Conservation (phyloP, 2,113 vertebrate genomes). For the Pipa parva region DNA sequence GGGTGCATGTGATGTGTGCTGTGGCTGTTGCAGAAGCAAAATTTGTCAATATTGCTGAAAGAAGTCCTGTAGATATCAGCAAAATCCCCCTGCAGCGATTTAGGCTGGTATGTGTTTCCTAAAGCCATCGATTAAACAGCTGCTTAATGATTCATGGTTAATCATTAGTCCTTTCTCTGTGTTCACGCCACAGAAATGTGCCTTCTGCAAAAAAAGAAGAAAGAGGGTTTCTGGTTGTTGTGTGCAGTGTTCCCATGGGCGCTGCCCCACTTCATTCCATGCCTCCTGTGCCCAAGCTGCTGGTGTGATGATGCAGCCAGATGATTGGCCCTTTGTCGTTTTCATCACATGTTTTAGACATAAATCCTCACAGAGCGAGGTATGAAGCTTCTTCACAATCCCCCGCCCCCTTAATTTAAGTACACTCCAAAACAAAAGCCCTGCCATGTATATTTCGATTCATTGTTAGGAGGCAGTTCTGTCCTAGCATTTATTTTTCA, state of each 20-base stretch:
- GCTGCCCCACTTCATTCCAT: slow-evolving; percentile 94
- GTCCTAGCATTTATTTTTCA: too few species aligned
- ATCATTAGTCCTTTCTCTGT: background rate
- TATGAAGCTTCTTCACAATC: too few species aligned
- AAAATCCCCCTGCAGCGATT: slow-evolving; percentile 88
- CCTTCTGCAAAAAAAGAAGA: slow-evolving; percentile 92
- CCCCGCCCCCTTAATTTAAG: too few species aligned
- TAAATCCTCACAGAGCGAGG: slow-evolving; percentile 83
- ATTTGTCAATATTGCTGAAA: slow-evolving; percentile 87
- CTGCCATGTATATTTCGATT: too few species aligned
- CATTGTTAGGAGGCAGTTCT: too few species aligned
- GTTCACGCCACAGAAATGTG: slow-evolving; percentile 77
- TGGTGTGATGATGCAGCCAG: slow-evolving; percentile 92
- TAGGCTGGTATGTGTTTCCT: slow-evolving; percentile 74
- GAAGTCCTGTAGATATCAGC: slow-evolving; percentile 88
- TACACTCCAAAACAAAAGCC: too few species aligned
- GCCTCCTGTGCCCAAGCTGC: slow-evolving; percentile 94
- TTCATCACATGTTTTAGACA: slow-evolving; percentile 94
- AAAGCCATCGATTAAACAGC: background rate
- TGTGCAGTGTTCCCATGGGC: slow-evolving; percentile 93
- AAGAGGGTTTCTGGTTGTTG: slow-evolving; percentile 91
- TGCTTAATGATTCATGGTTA: background rate
- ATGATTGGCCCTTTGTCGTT: slow-evolving; percentile 95
- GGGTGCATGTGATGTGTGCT: slow-evolving; percentile 96
- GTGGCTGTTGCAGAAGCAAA: slow-evolving; percentile 92